Conservation (phyloP, 1,140 invertebrate genomes). For the Polypedilum vanderplanki region DNA sequence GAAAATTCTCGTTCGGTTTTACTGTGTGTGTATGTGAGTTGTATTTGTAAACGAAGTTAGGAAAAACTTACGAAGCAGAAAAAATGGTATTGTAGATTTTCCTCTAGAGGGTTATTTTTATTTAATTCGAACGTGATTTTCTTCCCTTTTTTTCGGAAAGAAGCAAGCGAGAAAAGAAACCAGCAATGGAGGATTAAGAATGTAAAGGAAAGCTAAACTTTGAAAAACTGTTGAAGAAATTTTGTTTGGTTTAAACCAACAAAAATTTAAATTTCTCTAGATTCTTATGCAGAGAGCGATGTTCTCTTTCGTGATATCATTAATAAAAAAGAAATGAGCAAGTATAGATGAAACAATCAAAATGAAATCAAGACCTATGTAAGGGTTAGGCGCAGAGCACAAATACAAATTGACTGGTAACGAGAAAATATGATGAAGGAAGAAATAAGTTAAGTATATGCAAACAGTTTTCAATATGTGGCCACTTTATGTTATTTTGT, state of each 20-base stretch:
- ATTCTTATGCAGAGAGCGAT: not conserved
- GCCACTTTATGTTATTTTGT: not conserved
- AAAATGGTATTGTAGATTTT: constrained; percentile 22
- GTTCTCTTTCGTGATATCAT: constrained; percentile 21
- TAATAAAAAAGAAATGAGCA: constrained; percentile 7
- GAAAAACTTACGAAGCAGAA: constrained; percentile 6
- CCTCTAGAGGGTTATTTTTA: constrained; percentile 21
- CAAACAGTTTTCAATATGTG: constrained; percentile 23
- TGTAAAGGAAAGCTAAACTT: not conserved
- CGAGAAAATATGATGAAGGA: constrained; percentile 9
- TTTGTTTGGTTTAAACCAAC: no score
- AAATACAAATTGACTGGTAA: constrained; percentile 26
- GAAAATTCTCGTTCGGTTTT: no score
- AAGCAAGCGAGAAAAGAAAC: not conserved
- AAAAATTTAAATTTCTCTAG: no score
- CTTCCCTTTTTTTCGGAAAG: not conserved
- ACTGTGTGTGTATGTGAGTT: not conserved
- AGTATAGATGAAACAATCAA: constrained; percentile 24
- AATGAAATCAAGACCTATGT: not conserved
- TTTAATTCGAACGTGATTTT: constrained; percentile 27
- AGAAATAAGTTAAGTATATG: constrained; percentile 15
- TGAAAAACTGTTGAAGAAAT: not conserved
- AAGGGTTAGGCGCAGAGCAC: not conserved
- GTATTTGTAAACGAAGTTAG: not conserved
- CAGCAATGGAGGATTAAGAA: not conserved